Evolutionary conservation across 2,888 invertebrate genomes (phyloP).

Genomic region (Coremacera marginata): DNA sequence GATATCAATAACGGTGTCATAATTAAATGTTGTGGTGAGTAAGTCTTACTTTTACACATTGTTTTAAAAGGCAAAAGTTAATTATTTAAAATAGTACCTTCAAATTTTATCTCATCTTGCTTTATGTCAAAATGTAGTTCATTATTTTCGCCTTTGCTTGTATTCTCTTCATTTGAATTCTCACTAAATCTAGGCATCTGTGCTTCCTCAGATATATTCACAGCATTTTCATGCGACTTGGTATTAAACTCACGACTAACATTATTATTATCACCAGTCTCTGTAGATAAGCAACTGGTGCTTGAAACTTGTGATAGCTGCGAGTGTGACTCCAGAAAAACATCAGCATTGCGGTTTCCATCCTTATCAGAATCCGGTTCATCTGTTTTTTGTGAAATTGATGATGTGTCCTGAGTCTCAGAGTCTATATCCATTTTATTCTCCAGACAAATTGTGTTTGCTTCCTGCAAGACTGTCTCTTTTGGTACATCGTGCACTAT

Average conservation of each 20-base stretch:
- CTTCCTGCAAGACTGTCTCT: background rate
- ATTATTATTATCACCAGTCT: constrained; percentile 69
- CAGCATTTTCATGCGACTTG: constrained; percentile 62
- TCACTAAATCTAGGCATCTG: constrained; percentile 69
- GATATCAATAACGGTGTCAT: too few relatives aligned
- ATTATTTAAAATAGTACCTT: constrained; percentile 52
- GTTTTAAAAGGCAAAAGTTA: background rate
- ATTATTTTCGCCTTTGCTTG: constrained; percentile 42
- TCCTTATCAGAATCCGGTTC: constrained; percentile 47
- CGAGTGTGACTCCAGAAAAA: constrained; percentile 74
- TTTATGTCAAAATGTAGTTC: constrained; percentile 67
- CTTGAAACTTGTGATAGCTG: constrained; percentile 76
- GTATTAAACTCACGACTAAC: constrained; percentile 45
- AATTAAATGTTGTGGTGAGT: too few relatives aligned
- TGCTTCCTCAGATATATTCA: constrained; percentile 67
- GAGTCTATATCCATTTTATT: constrained; percentile 15
- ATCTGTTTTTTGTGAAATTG: constrained; percentile 26
- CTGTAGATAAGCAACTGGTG: constrained; percentile 72
- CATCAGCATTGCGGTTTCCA: constrained; percentile 47
- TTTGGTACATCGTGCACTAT: constrained; percentile 11
- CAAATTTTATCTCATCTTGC: constrained; percentile 67
- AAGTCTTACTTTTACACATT: background rate
- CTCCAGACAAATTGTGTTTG: background rate
- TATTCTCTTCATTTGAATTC: constrained; percentile 58
- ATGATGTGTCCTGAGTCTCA: constrained; percentile 33